These are phyloP conservation scores for Drosophila barbarae DNA, from an alignment of 2,888 invertebrate species.

Conservation along the genomic window DNA sequence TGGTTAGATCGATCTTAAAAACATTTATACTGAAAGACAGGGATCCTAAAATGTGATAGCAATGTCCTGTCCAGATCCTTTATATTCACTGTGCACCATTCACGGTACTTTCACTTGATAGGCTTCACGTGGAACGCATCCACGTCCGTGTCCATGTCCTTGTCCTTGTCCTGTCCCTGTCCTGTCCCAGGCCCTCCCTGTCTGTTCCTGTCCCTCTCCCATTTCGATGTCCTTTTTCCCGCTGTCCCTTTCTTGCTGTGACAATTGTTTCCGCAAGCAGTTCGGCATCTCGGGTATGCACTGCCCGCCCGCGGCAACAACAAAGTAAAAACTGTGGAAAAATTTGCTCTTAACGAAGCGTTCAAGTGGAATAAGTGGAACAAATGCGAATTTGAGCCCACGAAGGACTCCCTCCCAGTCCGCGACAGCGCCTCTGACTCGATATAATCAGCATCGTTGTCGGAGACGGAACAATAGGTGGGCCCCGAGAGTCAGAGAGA, in stretches of 20 bases:
- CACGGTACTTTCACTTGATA: conserved; percentile 54
- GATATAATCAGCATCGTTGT: conserved; percentile 40
- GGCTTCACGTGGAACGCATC: conserved; percentile 58
- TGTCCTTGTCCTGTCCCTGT: conserved; percentile 3
- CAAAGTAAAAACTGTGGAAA: conserved; percentile 42
- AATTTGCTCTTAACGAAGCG: conserved; percentile 65
- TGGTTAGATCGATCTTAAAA: background rate
- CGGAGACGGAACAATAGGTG: conserved; percentile 26
- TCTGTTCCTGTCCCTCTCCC: background rate
- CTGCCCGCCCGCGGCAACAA: conserved; percentile 10
- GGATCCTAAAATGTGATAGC: background rate
- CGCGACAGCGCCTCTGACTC: background rate
- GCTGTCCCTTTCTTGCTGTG: conserved; percentile 9
- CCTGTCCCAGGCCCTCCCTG: background rate
- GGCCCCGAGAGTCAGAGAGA: background rate
- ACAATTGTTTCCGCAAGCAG: conserved; percentile 26
- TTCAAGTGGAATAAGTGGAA: conserved; percentile 65
- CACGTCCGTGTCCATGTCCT: conserved; percentile 8
- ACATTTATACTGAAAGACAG: background rate
- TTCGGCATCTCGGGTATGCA: conserved; percentile 22
- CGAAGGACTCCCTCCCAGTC: background rate
- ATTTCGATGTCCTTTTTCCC: background rate
- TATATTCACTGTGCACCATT: conserved; percentile 1
- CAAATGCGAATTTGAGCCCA: conserved; percentile 53
- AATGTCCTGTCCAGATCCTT: no score